A percentile compares a stretch with the other conserved stretches of the same genome.
phyloP scores from a whole-genome alignment of 2,113 vertebrate species.

The Paradoxurus hermaphroditus region DNA sequence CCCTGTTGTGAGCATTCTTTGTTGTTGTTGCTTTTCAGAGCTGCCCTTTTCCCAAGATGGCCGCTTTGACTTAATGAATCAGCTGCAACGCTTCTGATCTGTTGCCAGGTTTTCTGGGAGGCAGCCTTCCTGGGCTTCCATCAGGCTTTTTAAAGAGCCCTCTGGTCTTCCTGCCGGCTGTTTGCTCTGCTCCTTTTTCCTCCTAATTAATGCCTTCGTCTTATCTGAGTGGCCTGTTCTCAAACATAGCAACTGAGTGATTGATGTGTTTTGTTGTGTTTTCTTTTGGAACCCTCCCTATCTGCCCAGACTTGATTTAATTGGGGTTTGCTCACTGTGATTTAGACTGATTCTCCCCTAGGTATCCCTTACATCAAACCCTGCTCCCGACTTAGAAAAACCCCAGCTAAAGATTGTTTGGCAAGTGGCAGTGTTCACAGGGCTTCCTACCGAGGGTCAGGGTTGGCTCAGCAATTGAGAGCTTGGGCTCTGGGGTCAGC shows the following conservation, averaged over 20 bases:
- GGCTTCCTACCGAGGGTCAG: not conserved
- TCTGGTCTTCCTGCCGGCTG: not conserved
- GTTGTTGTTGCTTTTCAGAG: not conserved
- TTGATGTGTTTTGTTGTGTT: not conserved
- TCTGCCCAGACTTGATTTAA: slow-evolving; percentile 47
- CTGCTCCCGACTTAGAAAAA: not conserved
- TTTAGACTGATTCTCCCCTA: not conserved
- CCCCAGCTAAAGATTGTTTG: not conserved
- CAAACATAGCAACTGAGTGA: slow-evolving; percentile 33
- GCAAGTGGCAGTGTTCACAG: not conserved
- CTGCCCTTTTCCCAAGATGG: not conserved
- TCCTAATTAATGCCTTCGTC: not conserved
- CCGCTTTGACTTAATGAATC: not conserved
- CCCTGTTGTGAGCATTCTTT: not conserved
- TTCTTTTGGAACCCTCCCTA: not conserved
- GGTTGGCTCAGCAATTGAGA: not conserved
- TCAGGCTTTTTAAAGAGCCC: not conserved
- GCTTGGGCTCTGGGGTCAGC: not conserved
- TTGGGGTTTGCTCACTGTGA: not conserved
- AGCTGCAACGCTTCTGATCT: not conserved
- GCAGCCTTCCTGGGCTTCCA: not conserved
- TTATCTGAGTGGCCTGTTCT: slow-evolving; percentile 31
- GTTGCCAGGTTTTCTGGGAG: not conserved
- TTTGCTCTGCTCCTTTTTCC: not conserved
- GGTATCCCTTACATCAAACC: not conserved